Evolutionary conservation across 2,888 invertebrate species (phyloP), one percentile per base, ranked within the genome.

Genomic region (Hipparchia sbordonii): DNA sequence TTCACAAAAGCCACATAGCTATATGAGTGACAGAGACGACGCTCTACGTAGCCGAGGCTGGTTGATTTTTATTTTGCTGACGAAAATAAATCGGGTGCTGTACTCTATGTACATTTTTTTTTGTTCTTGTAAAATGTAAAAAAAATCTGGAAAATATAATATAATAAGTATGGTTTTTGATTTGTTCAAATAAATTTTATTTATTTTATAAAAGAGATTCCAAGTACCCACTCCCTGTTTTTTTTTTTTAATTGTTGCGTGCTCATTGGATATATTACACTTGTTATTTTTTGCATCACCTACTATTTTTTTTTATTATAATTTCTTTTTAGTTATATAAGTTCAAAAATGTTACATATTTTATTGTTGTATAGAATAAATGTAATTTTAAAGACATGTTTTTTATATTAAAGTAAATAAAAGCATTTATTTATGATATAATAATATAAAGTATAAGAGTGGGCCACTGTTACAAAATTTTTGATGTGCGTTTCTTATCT

Each of bases 261-360:
- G 72, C 70, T 72, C 56, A 67, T 52, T 90, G 57, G 8, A 13
- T 59, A 89, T 84, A 83, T 82, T 80, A 88, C 89, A 90, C 90
- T 82, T 82, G 79, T 76, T 77, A 76, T 72, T 72, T 72, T 74
- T 72, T 72, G 71, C 76, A 54, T 69, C 67, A 52, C 33, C 9
- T 33, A 39, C 23, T 67, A 62, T 71, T 67, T 63, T 63, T 71
- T 67, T 63, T 63, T 60, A 63, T 59, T 73, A 51, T 68, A 70
- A 10, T 67, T 13, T 52, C 13, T 65, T 45, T 9, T 46, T 10
- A 39, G 9, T 59, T 5, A 66, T 54, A 45, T 67, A 67, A 70
- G 23, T 46, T 39, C 39, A 33, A 54, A 12, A 52, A 60, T 56
- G 67, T 60, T 70, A 61, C 67, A 68, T 70, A 62, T 70, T 52